A percentile compares a stretch with the other conserved stretches of the same genome.
These are phyloP conservation scores for Trialeurodes vaporariorum DNA, from an alignment of 1,140 invertebrate species.

Conservation along the genomic window DNA sequence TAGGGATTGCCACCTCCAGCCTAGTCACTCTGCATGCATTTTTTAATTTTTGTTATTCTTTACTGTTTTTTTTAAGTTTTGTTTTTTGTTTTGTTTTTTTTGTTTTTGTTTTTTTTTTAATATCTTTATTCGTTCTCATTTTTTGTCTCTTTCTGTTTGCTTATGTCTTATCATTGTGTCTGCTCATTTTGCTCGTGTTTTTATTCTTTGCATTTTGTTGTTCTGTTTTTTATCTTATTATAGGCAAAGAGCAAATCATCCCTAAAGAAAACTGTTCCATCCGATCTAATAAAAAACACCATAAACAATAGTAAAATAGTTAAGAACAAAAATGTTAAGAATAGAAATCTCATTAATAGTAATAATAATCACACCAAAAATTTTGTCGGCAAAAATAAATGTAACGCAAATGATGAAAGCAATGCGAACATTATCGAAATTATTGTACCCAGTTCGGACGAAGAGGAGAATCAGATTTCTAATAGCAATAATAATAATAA, in stretches of 20 bases:
- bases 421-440: background rate
- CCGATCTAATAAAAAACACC: background rate
- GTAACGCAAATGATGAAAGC: background rate
- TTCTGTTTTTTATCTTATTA: background rate
- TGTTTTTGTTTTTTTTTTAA: background rate
- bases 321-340: background rate
- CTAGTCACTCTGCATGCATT: background rate
- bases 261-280: background rate
- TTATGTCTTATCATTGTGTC: background rate
- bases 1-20: too few relatives aligned
- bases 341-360: background rate
- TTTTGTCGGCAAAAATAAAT: background rate
- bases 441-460: background rate
- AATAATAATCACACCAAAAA: background rate
- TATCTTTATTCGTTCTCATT: background rate
- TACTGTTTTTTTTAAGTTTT: constrained; percentile 13
- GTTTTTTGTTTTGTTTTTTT: background rate
- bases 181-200: background rate
- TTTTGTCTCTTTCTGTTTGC: background rate
- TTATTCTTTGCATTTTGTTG: background rate
- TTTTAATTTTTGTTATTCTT: constrained; percentile 9
- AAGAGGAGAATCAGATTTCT: background rate
- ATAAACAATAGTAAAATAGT: background rate
- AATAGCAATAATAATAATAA: background rate
- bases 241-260: background rate